These are phyloP conservation scores for Aradophagus sp. DNA, from an alignment of 1,140 invertebrate genomes.

Conservation along the genomic window DNA sequence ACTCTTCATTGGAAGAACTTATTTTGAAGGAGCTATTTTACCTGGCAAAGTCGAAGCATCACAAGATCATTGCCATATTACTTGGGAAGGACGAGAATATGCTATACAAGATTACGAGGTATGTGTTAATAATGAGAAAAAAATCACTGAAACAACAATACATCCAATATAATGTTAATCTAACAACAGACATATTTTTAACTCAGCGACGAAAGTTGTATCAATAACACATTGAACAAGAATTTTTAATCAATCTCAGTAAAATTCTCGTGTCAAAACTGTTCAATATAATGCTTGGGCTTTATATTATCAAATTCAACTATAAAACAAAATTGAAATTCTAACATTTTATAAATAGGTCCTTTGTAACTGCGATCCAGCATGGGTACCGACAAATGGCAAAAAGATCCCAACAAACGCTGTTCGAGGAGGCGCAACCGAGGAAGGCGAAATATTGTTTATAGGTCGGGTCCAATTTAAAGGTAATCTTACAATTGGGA, in stretches of 20 bases:
- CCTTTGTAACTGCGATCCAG: slow-evolving; percentile 77
- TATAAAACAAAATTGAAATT: too few relatives aligned
- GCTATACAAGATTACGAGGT: slow-evolving; percentile 84
- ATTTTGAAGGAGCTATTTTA: slow-evolving; percentile 83
- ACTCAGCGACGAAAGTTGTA: too few relatives aligned
- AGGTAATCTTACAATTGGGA: slow-evolving; percentile 80
- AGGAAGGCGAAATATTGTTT: slow-evolving; percentile 84
- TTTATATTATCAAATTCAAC: too few relatives aligned
- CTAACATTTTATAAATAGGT: slow-evolving; percentile 74
- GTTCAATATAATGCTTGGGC: too few relatives aligned
- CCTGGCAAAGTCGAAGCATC: slow-evolving; percentile 85
- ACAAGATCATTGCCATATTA: slow-evolving; percentile 83
- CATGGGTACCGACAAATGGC: slow-evolving; percentile 79
- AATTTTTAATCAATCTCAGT: too few relatives aligned
- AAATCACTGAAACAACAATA: too few relatives aligned
- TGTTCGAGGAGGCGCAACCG: slow-evolving; percentile 82
- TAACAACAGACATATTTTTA: too few relatives aligned
- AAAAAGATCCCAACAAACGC: slow-evolving; percentile 82
- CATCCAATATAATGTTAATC: too few relatives aligned
- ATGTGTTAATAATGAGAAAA: too few relatives aligned
- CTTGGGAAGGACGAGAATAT: slow-evolving; percentile 87
- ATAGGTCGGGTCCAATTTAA: slow-evolving; percentile 82
- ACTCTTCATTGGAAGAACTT: slow-evolving; percentile 82
- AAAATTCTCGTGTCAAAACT: too few relatives aligned
- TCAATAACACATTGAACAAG: too few relatives aligned